Conservation (phyloP, 2,888 invertebrate genomes). For the Archaeoteleia sp. region DNA sequence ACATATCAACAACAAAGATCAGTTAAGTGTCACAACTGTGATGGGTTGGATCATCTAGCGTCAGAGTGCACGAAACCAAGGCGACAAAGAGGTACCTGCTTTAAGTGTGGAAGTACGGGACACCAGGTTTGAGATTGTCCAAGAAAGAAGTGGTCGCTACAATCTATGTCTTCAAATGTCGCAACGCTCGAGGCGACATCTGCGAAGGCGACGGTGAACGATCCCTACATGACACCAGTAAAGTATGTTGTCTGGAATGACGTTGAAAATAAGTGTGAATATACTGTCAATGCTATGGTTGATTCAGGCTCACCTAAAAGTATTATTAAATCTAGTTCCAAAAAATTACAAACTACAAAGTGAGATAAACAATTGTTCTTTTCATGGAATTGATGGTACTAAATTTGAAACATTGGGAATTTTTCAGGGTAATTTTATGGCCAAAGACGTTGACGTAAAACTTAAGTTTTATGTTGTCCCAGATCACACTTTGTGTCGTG, state of each 20-base stretch:
- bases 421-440: constrained; percentile 2
- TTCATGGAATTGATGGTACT: constrained; percentile 6
- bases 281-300: constrained; percentile 7
- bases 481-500: constrained; percentile 6
- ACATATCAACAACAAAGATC: not conserved
- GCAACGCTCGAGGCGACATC: not conserved
- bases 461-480: constrained; percentile 17
- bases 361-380: not conserved
- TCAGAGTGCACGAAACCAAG: too few species aligned
- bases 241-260: not conserved
- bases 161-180: not conserved
- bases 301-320: constrained; percentile 20
- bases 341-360: not conserved
- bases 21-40: constrained; percentile 30
- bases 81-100: too few species aligned
- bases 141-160: not conserved
- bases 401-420: constrained; percentile 4
- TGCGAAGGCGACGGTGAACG: not conserved
- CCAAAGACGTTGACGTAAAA: not conserved
- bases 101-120: too few species aligned
- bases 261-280: not conserved
- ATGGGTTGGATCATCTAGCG: constrained; percentile 13
- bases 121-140: not conserved
- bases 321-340: constrained; percentile 10
- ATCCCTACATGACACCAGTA: constrained; percentile 6